Conservation (phyloP, 2,888 invertebrate genomes). For the Luperina testacea region DNA sequence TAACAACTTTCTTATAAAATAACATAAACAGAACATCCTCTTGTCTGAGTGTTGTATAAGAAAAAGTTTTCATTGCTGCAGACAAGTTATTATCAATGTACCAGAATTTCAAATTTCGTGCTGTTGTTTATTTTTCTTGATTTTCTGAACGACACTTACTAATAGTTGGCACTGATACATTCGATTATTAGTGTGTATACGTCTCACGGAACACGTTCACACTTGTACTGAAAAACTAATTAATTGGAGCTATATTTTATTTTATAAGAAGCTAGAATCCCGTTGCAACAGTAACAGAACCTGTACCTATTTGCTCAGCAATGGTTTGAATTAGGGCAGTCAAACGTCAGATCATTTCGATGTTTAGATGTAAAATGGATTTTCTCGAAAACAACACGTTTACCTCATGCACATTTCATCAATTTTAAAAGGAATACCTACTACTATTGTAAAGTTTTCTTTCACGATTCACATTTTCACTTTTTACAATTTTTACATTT, state of each 20-base stretch:
- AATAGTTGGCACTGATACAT: constrained; percentile 39
- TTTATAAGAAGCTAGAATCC: constrained; percentile 14
- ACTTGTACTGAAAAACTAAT: constrained; percentile 42
- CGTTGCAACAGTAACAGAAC: constrained; percentile 8
- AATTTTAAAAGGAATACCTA: constrained; percentile 2
- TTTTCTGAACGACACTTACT: constrained; percentile 37
- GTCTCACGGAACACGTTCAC: constrained; percentile 24
- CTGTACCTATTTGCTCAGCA: neutral
- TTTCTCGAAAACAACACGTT: neutral
- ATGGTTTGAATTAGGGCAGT: neutral
- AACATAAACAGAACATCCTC: constrained; percentile 52
- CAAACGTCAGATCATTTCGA: neutral
- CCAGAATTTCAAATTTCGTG: constrained; percentile 16
- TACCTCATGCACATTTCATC: neutral
- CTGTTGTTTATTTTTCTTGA: constrained; percentile 22
- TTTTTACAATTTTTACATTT: neutral
- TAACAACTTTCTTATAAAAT: constrained; percentile 35
- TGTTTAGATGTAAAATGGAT: neutral
- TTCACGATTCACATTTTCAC: neutral
- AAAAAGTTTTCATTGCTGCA: constrained; percentile 50
- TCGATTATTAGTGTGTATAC: constrained; percentile 33
- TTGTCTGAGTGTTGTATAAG: constrained; percentile 41
- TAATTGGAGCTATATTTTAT: constrained; percentile 45
- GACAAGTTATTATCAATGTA: constrained; percentile 42
- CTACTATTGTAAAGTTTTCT: constrained; percentile 2